phyloP scores from a whole-genome alignment of 2,113 vertebrate genomes.

The Athene noctua region DNA sequence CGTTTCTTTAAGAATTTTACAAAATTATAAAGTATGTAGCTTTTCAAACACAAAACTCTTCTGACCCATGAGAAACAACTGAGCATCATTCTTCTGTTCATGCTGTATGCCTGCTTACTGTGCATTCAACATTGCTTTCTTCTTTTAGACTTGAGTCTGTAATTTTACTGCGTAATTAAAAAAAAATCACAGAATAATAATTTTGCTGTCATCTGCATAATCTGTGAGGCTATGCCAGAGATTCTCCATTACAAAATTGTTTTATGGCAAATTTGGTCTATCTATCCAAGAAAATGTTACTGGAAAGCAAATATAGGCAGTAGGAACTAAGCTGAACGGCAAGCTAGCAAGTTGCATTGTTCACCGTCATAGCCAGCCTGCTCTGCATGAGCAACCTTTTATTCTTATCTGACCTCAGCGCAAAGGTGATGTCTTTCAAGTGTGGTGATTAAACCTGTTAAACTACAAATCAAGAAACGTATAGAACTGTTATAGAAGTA shows the following conservation, averaged over 20 bases:
- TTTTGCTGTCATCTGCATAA: background rate
- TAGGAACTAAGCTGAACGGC: background rate
- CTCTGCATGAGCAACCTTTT: slow-evolving; percentile 59
- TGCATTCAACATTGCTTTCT: background rate
- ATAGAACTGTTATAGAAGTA: slow-evolving; percentile 49
- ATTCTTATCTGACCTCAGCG: slow-evolving; percentile 55
- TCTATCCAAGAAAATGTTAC: background rate
- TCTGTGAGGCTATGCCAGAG: background rate
- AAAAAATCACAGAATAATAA: background rate
- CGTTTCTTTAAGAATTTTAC: background rate
- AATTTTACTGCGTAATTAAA: background rate
- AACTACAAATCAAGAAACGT: slow-evolving; percentile 56
- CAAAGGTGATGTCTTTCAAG: slow-evolving; percentile 61
- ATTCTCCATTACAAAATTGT: background rate
- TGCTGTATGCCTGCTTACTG: background rate
- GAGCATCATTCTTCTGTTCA: background rate
- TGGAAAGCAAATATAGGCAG: background rate
- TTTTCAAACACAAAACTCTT: background rate
- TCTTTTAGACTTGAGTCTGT: background rate
- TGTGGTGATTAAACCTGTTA: slow-evolving; percentile 57
- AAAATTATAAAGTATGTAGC: background rate
- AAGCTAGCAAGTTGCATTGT: slow-evolving; percentile 21
- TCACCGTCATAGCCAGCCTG: slow-evolving; percentile 51
- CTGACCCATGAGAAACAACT: background rate
- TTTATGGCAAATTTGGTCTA: background rate